Evolutionary conservation across 2,113 vertebrate species (phyloP).

Genomic region (Spheniscus mendiculus): DNA sequence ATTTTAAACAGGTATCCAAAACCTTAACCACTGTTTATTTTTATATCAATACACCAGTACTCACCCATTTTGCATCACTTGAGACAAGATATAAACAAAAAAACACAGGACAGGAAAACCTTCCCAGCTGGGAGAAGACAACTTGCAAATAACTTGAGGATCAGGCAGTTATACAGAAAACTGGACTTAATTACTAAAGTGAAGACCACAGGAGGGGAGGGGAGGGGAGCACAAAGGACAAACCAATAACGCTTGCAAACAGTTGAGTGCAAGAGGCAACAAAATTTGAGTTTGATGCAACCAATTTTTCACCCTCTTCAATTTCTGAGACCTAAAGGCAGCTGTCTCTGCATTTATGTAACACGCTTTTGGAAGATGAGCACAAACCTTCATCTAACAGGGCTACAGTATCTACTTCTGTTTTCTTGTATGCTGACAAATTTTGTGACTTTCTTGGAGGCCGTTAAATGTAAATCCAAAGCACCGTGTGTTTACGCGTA

Average conservation of each 20-base stretch:
- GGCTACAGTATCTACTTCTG: background rate
- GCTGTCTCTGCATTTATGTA: background rate
- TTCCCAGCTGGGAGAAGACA: background rate
- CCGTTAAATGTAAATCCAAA: background rate
- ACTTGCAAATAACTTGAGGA: background rate
- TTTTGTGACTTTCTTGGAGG: background rate
- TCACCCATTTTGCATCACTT: background rate
- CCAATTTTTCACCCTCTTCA: background rate
- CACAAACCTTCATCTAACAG: background rate
- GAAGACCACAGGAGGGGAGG: background rate
- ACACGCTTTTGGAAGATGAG: background rate
- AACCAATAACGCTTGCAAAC: background rate
- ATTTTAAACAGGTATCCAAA: background rate
- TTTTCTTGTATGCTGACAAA: background rate
- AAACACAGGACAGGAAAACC: background rate
- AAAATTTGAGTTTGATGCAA: background rate
- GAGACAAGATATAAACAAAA: background rate
- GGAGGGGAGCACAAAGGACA: background rate
- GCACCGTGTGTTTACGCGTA: rapidly evolving
- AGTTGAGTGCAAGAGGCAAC: background rate
- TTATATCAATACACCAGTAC: background rate
- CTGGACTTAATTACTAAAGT: background rate
- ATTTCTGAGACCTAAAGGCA: background rate
- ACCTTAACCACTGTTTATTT: background rate
- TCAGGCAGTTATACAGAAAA: background rate